Percentiles rank a stretch among this genome's conserved stretches.
Conservation (phyloP, 2,888 invertebrate genomes). For the Harpalus rubripes region DNA sequence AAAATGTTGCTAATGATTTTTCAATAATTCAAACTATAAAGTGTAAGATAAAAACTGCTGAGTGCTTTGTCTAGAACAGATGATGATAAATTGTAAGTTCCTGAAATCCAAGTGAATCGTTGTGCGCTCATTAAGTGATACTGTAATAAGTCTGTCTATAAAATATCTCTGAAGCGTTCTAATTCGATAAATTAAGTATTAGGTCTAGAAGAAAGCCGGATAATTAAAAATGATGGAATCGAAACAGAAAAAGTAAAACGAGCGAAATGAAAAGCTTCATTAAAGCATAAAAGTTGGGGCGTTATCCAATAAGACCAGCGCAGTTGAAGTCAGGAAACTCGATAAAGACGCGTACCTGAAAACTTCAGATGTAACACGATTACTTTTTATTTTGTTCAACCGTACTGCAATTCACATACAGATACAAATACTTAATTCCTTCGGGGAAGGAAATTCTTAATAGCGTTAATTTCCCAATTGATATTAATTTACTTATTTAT, state of each 20-base stretch:
- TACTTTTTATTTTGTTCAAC: slow-evolving; percentile 21
- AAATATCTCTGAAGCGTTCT: slow-evolving; percentile 39
- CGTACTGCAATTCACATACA: neutral
- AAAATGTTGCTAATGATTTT: neutral
- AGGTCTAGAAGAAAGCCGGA: slow-evolving; percentile 50
- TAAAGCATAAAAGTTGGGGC: slow-evolving; percentile 55
- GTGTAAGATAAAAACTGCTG: neutral
- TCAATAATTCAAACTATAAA: neutral
- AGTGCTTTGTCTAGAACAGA: neutral
- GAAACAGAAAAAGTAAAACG: slow-evolving; percentile 59
- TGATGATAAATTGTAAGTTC: slow-evolving; percentile 22
- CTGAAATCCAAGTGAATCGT: neutral
- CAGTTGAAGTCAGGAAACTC: slow-evolving; percentile 37
- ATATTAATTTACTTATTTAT: too few species aligned
- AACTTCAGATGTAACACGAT: slow-evolving; percentile 38
- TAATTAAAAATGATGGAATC: slow-evolving; percentile 57
- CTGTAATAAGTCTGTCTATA: slow-evolving; percentile 41
- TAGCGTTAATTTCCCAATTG: neutral
- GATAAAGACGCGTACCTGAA: slow-evolving; percentile 37
- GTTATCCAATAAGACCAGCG: slow-evolving; percentile 42
- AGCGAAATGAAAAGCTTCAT: slow-evolving; percentile 50
- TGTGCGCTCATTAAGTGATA: slow-evolving; percentile 33
- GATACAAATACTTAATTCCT: neutral
- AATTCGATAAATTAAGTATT: slow-evolving; percentile 50
- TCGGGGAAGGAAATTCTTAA: neutral